These are phyloP conservation scores for Phalacrocorax pelagicus DNA, from an alignment of 2,113 vertebrate species.

Conservation along the genomic window DNA sequence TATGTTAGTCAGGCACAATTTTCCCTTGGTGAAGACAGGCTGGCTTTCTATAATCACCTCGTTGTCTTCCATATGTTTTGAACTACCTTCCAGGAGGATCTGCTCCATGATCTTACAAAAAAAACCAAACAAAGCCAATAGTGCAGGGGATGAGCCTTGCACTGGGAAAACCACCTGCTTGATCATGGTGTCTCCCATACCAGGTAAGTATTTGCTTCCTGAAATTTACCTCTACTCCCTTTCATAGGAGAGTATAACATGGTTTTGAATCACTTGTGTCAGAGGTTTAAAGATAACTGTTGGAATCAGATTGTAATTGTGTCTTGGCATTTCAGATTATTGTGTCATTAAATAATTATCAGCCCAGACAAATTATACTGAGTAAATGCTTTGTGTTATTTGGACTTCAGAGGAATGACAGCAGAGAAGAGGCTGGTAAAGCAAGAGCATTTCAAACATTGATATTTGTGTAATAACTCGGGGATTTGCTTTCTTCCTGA, in stretches of 20 bases:
- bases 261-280: background rate
- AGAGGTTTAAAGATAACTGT: background rate
- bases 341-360: background rate
- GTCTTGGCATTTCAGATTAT: background rate
- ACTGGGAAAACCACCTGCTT: background rate
- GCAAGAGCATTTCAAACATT: background rate
- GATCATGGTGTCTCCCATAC: background rate
- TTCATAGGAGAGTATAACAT: background rate
- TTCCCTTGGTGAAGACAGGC: background rate
- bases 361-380: background rate
- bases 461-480: background rate
- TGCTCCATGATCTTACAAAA: background rate
- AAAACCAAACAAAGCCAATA: background rate
- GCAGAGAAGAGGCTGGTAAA: background rate
- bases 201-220: background rate
- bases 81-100: background rate
- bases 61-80: accelerated
- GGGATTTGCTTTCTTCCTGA: background rate
- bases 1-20: background rate
- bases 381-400: background rate
- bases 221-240: background rate
- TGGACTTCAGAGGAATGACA: background rate
- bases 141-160: background rate
- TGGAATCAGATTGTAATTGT: background rate
- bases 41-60: background rate